These are phyloP conservation scores for Steinernema feltiae DNA, from an alignment of 1,140 invertebrate species.

Conservation along the genomic window DNA sequence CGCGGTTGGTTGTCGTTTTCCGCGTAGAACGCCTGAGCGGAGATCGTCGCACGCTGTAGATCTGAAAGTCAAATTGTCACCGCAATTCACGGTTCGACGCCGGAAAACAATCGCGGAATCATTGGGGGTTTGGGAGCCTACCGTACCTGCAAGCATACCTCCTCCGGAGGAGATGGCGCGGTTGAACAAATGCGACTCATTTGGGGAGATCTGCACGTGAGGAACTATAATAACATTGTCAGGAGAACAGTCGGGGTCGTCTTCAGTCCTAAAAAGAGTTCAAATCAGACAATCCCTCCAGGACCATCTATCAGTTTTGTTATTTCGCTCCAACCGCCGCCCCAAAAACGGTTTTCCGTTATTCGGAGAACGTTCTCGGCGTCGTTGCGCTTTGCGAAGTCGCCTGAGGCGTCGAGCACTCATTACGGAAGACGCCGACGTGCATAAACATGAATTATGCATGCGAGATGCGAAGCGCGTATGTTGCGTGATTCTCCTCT, in stretches of 20 bases:
- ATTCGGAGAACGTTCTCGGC: no score
- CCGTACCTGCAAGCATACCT: slow-evolving; percentile 49
- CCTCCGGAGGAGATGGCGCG: slow-evolving; percentile 50
- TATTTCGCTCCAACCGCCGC: no score
- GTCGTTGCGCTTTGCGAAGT: not conserved
- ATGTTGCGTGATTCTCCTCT: slow-evolving; percentile 20
- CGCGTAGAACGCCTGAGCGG: slow-evolving; percentile 55
- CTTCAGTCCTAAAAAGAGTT: not conserved
- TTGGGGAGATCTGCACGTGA: slow-evolving; percentile 51
- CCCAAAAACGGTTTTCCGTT: no score
- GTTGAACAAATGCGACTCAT: slow-evolving; percentile 54
- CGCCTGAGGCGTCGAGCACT: not conserved
- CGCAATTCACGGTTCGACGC: no score
- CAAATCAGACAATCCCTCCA: not conserved
- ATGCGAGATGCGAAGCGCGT: not conserved
- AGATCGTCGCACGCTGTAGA: slow-evolving; percentile 55
- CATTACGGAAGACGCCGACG: not conserved
- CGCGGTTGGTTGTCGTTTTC: slow-evolving; percentile 43
- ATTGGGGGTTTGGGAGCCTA: not conserved
- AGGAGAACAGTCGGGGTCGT: slow-evolving; percentile 20
- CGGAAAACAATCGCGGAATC: no score
- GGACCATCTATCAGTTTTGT: no score
- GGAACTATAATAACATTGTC: slow-evolving; percentile 57
- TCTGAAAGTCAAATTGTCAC: slow-evolving; percentile 41
- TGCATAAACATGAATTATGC: slow-evolving; percentile 20